Evolutionary conservation across 2,888 invertebrate genomes (phyloP), one percentile per base, ranked within the genome.

Genomic region (Ischnus inquisitorius): DNA sequence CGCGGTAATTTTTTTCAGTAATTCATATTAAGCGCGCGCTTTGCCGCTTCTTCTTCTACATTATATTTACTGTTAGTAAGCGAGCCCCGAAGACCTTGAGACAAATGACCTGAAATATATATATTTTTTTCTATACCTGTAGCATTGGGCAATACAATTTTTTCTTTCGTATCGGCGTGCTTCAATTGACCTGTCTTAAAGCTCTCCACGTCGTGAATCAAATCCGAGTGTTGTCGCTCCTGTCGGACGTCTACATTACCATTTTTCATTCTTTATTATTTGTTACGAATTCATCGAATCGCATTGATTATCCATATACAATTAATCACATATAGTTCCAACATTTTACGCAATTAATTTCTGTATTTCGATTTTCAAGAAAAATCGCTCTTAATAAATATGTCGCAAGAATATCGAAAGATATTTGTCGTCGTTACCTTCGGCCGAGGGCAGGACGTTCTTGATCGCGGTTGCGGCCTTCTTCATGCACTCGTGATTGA

Each of bases 401-500:
- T 5, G 34, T 34, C 22, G 10, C 10, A 10, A 10, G 8, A 19
- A 54, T 54, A 10, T 54, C 1, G 1, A 2, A 3, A 12, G 2
- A 1, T 51, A 16, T 48, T 48, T 51, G 16, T 54, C 19, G 54
- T 80, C 83, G 74, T 57, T 94, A 98, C 98, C 98, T 97, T 98
- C 97, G 89, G 98, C 98, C 60, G 98, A 97, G 81, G 99, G 99
- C 90, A 99, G 95, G 85, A 98, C 96, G 83, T 97, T 97, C 94
- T 99, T 99, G 93, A 98, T 98, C 88, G 97, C 96, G 79, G 98
- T 98, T 90, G 97, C 96, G 8, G 98, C 97, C 92, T 97, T 97
- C 93, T 97, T 97, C 94, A 99, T 95, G 91, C 97, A 96, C 91
- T 96, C 96, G 84, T 97, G 96, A 94, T 98, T 97, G 95, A 99